Evolutionary conservation across 2,888 invertebrate genomes (phyloP).

Genomic region (Nymphalis polychloros): DNA sequence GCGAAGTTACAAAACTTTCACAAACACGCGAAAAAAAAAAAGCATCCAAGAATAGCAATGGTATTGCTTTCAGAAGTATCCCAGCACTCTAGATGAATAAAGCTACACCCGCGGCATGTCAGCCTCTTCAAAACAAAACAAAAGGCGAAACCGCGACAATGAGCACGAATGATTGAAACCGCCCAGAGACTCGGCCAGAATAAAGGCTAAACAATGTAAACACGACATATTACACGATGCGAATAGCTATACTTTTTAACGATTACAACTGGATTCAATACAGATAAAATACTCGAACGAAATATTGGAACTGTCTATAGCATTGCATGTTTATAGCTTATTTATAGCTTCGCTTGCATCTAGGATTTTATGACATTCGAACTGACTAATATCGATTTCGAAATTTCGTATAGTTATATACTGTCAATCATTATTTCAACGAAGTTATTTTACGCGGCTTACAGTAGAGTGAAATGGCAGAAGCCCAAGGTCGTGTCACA

Average conservation of each 20-base stretch:
- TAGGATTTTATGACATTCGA: too few species aligned
- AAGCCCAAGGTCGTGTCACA: too few species aligned
- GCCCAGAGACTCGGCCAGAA: slow-evolving; percentile 15
- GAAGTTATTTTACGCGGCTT: too few species aligned
- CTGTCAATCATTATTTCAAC: too few species aligned
- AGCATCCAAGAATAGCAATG: slow-evolving; percentile 21
- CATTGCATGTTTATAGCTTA: too few species aligned
- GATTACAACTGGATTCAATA: too few species aligned
- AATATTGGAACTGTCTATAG: too few species aligned
- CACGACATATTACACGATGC: slow-evolving; percentile 21
- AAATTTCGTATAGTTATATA: too few species aligned
- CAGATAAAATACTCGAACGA: too few species aligned
- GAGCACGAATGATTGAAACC: slow-evolving; percentile 29
- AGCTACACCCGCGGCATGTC: slow-evolving; percentile 23
- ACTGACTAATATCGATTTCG: too few species aligned
- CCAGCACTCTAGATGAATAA: slow-evolving; percentile 13
- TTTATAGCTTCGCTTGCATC: too few species aligned
- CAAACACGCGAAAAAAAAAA: slow-evolving; percentile 11
- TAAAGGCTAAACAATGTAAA: slow-evolving; percentile 26
- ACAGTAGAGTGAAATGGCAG: too few species aligned
- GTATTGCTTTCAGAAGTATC: slow-evolving; percentile 14
- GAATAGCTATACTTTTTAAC: slow-evolving; percentile 1
- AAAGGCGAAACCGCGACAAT: slow-evolving; percentile 33
- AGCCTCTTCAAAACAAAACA: slow-evolving; percentile 32
- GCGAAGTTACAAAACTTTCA: not conserved